These are phyloP conservation scores for Oreochromis niloticus DNA, from an alignment of 2,113 vertebrate genomes.

Conservation along the genomic window DNA sequence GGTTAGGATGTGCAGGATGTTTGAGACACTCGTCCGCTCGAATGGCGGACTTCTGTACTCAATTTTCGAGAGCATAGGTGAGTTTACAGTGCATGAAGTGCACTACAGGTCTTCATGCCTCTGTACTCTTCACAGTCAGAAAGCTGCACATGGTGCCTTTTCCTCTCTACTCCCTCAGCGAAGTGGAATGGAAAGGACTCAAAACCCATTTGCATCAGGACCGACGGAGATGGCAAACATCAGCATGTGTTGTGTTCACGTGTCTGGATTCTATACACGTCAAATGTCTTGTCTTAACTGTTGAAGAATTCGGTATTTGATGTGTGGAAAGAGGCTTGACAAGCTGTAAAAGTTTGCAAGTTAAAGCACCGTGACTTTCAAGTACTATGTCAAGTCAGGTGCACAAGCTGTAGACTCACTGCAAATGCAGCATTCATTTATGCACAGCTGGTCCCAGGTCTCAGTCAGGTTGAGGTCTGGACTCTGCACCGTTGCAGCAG, in stretches of 20 bases:
- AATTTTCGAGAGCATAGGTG: neutral
- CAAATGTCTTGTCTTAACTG: neutral
- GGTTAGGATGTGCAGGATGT: neutral
- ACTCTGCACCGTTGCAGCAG: neutral
- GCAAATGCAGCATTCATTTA: neutral
- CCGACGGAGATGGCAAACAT: rapidly evolving
- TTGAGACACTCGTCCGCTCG: rapidly evolving
- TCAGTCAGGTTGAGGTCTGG: neutral
- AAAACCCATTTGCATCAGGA: neutral
- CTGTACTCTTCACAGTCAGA: neutral
- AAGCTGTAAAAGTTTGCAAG: neutral
- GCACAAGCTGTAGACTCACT: neutral
- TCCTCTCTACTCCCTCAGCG: neutral
- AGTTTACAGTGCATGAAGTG: neutral
- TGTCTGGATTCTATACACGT: neutral
- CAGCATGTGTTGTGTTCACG: neutral
- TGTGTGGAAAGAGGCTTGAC: neutral
- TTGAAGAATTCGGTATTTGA: neutral
- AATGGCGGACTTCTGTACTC: rapidly evolving
- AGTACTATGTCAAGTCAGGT: neutral
- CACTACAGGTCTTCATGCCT: neutral
- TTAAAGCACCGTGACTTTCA: neutral
- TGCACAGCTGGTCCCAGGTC: neutral
- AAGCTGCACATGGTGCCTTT: neutral
- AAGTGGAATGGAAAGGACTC: rapidly evolving